Evolutionary conservation across 2,113 vertebrate genomes (phyloP).

Genomic region (Pyxicephalus adspersus): DNA sequence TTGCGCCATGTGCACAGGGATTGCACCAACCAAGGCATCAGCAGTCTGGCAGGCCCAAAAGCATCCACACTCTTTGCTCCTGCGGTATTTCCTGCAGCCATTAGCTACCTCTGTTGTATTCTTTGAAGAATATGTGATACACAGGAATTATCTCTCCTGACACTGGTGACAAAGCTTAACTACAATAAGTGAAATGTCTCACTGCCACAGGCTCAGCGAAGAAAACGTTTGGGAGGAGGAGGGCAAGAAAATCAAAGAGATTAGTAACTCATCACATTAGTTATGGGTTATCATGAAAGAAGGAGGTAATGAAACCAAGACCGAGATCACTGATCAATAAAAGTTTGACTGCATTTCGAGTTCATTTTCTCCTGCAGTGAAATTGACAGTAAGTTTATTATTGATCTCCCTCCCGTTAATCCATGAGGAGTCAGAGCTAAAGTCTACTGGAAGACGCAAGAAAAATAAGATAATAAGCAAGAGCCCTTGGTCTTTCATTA

Average conservation of each 20-base stretch:
- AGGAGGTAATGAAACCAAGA: slow-evolving; percentile 89
- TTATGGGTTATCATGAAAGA: slow-evolving; percentile 92
- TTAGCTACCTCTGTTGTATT: too few relatives aligned
- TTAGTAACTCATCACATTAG: slow-evolving; percentile 96
- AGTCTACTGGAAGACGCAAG: slow-evolving; percentile 80
- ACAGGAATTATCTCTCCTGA: slow-evolving; percentile 7
- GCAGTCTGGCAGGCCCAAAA: too few relatives aligned
- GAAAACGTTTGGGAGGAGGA: slow-evolving; percentile 68
- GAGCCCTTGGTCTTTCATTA: slow-evolving; percentile 89
- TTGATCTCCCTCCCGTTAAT: slow-evolving; percentile 96
- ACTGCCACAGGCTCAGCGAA: slow-evolving; percentile 62
- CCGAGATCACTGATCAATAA: slow-evolving; percentile 90
- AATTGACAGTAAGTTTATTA: slow-evolving; percentile 89
- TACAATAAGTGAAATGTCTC: slow-evolving; percentile 67
- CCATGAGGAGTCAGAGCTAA: slow-evolving; percentile 92
- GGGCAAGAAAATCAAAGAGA: slow-evolving; percentile 92
- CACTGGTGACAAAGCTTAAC: slow-evolving; percentile 57
- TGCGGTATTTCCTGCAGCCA: too few relatives aligned
- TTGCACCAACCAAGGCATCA: too few relatives aligned
- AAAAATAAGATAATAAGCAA: slow-evolving; percentile 87
- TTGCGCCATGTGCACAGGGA: too few relatives aligned
- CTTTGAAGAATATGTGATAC: not conserved
- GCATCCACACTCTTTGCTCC: too few relatives aligned
- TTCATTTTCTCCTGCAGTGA: slow-evolving; percentile 94
- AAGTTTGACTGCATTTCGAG: slow-evolving; percentile 96